A percentile compares a stretch with the other conserved stretches of the same genome.
These are phyloP conservation scores for Hydrozoanthus gracilis DNA, from an alignment of 92 coral and sea anemone species.

Conservation along the genomic window DNA sequence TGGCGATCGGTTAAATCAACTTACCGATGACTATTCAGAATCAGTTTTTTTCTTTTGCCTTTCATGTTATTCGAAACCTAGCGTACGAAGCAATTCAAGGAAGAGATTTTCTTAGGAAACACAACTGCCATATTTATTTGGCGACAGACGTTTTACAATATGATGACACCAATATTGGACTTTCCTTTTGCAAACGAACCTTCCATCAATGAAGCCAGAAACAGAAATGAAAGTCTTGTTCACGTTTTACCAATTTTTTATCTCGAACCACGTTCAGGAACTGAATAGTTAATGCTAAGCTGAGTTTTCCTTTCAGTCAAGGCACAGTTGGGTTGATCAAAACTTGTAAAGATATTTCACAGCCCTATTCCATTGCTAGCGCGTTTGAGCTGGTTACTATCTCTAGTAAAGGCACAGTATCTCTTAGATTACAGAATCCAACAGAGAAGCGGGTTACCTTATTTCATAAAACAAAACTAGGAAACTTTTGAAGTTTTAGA, in stretches of 20 bases:
- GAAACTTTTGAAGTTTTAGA: not conserved
- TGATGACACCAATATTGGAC: not conserved
- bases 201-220: not conserved
- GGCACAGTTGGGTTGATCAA: not conserved
- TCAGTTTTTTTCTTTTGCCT: not conserved
- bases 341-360: not conserved
- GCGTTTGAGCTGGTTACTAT: constrained; percentile 12
- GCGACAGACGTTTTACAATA: not conserved
- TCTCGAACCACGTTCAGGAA: not conserved
- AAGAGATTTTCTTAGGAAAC: constrained; percentile 1
- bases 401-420: not conserved
- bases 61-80: not conserved
- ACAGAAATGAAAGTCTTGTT: not conserved
- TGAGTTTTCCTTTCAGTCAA: not conserved
- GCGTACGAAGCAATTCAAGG: not conserved
- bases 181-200: constrained; percentile 19
- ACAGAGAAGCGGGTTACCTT: not conserved
- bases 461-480: not conserved
- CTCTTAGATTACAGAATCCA: not conserved
- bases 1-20: not conserved
- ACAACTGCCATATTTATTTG: not conserved
- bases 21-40: not conserved
- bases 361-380: not conserved
- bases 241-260: not conserved
- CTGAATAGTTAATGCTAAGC: not conserved